These are phyloP conservation scores for Coelinius sp. DNA, from an alignment of 2,888 invertebrate genomes.

Conservation along the genomic window DNA sequence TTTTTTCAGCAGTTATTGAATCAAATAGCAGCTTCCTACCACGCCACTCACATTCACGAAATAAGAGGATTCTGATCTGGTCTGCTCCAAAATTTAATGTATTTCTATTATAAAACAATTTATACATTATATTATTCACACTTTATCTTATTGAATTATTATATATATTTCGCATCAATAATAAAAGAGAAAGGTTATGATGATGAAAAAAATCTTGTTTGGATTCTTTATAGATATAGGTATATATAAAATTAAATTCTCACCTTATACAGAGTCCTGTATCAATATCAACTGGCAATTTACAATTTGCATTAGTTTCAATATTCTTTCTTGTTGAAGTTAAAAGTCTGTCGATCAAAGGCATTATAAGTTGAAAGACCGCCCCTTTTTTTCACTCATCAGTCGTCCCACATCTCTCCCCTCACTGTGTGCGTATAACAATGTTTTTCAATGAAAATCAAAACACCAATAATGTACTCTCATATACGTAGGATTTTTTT, in stretches of 20 bases:
- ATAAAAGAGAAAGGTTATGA: no score
- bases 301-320: slow-evolving; percentile 44
- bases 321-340: slow-evolving; percentile 74
- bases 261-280: slow-evolving; percentile 55
- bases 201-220: no score
- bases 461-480: neutral
- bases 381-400: no score
- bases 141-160: no score
- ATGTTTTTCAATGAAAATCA: slow-evolving; percentile 1
- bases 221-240: neutral
- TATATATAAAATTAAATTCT: slow-evolving; percentile 37
- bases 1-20: slow-evolving; percentile 79
- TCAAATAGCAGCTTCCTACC: slow-evolving; percentile 88
- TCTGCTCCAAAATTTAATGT: slow-evolving; percentile 78
- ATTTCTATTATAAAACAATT: no score
- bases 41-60: slow-evolving; percentile 87
- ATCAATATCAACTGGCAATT: slow-evolving; percentile 46
- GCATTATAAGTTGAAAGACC: slow-evolving; percentile 73
- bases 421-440: neutral
- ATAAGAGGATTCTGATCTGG: slow-evolving; percentile 86
- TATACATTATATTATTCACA: no score
- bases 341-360: slow-evolving; percentile 83
- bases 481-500: neutral
- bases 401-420: slow-evolving; percentile 16
- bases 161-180: no score